These are phyloP conservation scores for Spheniscus humboldti DNA, from an alignment of 2,797 vertebrate genomes.

Conservation along the genomic window DNA sequence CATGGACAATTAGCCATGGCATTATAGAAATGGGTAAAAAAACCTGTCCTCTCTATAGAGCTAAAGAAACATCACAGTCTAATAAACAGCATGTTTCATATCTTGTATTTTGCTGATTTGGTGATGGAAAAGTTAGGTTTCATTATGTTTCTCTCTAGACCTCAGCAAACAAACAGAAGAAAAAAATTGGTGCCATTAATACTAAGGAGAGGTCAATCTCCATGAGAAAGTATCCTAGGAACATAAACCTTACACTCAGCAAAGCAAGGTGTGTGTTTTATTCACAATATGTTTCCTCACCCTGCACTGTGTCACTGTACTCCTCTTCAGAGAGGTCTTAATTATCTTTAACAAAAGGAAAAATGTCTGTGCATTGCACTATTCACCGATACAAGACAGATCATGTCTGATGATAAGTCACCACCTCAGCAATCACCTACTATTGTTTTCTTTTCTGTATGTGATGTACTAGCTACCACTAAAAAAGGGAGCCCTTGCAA, in stretches of 20 bases:
- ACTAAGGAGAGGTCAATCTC: not conserved
- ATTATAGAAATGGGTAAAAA: not conserved
- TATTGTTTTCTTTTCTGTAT: not conserved
- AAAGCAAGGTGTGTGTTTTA: not conserved
- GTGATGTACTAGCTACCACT: not conserved
- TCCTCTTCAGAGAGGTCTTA: not conserved
- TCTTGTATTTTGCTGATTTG: not conserved
- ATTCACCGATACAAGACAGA: not conserved
- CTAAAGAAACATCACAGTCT: not conserved
- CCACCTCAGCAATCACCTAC: not conserved
- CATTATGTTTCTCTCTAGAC: not conserved
- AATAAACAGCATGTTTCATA: not conserved
- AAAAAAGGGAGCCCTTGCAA: not conserved
- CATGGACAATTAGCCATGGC: not conserved
- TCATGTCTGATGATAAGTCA: rapidly evolving
- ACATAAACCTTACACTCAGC: not conserved
- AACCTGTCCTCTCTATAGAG: rapidly evolving
- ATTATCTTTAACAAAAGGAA: not conserved
- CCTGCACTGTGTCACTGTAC: not conserved
- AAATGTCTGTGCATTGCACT: not conserved
- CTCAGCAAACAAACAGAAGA: not conserved
- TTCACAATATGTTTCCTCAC: not conserved
- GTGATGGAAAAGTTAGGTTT: not conserved
- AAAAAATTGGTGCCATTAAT: not conserved
- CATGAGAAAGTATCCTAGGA: not conserved